Evolutionary conservation across 2,797 vertebrate species (phyloP).

Genomic region (Bradypus variegatus): DNA sequence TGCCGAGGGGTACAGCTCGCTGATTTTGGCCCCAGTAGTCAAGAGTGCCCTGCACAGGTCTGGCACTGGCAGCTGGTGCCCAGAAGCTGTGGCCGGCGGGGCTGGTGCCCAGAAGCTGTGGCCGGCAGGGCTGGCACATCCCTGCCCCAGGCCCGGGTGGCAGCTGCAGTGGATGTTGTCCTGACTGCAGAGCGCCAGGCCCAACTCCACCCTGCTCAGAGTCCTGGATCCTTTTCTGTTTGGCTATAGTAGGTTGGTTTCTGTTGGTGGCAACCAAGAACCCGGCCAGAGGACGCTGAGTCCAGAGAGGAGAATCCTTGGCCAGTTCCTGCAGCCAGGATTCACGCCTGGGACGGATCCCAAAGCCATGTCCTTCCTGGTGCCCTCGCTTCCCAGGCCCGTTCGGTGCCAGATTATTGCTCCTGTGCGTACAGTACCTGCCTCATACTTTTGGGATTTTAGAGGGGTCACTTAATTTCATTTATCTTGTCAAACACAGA

Average conservation of each 20-base stretch:
- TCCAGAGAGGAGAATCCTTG: background rate
- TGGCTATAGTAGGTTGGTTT: background rate
- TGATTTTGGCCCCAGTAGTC: background rate
- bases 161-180: rapidly evolving
- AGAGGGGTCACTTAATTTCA: background rate
- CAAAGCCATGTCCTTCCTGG: background rate
- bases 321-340: background rate
- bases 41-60: rapidly evolving
- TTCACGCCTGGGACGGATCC: background rate
- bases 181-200: no score
- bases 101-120: rapidly evolving
- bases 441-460: background rate
- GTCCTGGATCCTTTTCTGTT: background rate
- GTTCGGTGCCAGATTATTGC: background rate
- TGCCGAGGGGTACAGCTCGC: rapidly evolving
- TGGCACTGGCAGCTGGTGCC: rapidly evolving
- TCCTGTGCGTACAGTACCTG: background rate
- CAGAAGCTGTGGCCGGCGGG: no score
- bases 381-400: background rate
- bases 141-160: rapidly evolving
- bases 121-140: no score
- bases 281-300: background rate
- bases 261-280: background rate
- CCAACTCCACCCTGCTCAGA: background rate
- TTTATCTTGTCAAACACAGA: background rate